These are phyloP conservation scores for Ia io DNA, from an alignment of 2,113 vertebrate genomes.

Conservation along the genomic window DNA sequence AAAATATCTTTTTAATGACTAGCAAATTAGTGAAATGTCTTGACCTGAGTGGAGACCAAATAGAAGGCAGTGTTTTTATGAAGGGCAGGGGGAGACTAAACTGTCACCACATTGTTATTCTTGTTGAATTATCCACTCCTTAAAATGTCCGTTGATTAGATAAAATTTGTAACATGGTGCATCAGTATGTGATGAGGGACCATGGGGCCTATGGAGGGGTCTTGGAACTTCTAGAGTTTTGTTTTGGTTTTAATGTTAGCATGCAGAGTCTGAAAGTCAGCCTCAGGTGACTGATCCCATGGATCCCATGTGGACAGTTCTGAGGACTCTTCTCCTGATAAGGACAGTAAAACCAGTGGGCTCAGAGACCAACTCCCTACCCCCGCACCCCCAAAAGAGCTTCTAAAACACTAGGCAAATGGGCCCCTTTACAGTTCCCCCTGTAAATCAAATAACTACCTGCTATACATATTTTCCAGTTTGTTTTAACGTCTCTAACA, in stretches of 20 bases:
- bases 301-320: constrained; percentile 20
- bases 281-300: neutral
- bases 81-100: constrained; percentile 77
- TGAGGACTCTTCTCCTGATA: neutral
- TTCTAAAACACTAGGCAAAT: constrained; percentile 61
- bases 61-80: constrained; percentile 85
- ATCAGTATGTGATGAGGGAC: constrained; percentile 75
- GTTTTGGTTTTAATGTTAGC: constrained; percentile 76
- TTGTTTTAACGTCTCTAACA: constrained; percentile 67
- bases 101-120: constrained; percentile 84
- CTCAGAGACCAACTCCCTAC: neutral
- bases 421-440: constrained; percentile 56
- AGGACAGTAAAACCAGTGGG: neutral
- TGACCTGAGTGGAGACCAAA: constrained; percentile 89
- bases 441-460: constrained; percentile 66
- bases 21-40: constrained; percentile 89
- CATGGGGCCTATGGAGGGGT: constrained; percentile 56
- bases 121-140: constrained; percentile 81
- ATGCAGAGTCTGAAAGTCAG: neutral
- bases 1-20: constrained; percentile 93
- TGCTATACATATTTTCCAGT: constrained; percentile 72
- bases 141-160: constrained; percentile 83
- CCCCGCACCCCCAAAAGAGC: neutral
- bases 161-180: constrained; percentile 77
- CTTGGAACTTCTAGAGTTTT: constrained; percentile 74